Conservation (phyloP, 2,113 vertebrate species). For the Maylandia zebra region DNA sequence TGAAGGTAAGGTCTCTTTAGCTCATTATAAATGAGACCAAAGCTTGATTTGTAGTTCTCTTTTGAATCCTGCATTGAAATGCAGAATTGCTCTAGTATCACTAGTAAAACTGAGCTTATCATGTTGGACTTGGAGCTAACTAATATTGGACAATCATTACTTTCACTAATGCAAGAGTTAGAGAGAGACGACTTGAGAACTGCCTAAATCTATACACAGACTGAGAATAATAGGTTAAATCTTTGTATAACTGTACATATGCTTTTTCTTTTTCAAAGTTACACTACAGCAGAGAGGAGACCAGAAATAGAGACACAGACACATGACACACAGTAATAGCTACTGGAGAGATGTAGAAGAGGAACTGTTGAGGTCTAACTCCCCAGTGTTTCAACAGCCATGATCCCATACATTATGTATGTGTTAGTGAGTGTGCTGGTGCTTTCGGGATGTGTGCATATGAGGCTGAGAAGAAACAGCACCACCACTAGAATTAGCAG, state of each 20-base stretch:
- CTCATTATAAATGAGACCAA: background rate
- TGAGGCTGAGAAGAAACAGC: background rate
- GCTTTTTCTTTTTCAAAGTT: background rate
- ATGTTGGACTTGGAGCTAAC: background rate
- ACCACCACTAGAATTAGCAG: background rate
- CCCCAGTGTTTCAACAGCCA: background rate
- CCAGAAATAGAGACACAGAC: background rate
- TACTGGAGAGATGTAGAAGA: background rate
- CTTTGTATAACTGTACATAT: background rate
- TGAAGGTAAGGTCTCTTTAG: background rate
- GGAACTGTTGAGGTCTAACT: background rate
- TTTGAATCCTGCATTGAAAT: background rate
- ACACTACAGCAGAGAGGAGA: background rate
- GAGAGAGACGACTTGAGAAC: background rate
- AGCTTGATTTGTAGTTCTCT: background rate
- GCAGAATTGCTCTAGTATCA: background rate
- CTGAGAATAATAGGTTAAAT: background rate
- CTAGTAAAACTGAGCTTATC: background rate
- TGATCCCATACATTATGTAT: background rate
- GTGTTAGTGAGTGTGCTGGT: background rate
- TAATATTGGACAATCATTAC: background rate
- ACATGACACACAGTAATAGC: background rate
- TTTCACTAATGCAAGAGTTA: background rate
- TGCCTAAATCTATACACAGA: background rate
- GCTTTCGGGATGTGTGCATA: background rate